Base-by-base conservation (phyloP, 2,888 invertebrate species). In the Poecilobothrus nobilitatus region DNA sequence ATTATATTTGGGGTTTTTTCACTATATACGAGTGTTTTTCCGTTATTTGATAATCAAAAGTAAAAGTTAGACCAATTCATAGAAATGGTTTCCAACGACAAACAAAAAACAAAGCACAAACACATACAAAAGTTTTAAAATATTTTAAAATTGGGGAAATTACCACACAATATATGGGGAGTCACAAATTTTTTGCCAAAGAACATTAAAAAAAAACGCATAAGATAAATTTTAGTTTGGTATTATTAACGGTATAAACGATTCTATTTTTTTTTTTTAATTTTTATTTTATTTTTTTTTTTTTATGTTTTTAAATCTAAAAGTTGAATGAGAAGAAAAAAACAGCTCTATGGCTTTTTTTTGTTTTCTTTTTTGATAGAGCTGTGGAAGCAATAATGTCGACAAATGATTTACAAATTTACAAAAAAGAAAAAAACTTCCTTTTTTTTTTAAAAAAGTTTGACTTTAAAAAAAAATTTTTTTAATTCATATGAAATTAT, bases 41-140 rank as follows among this genome's bases (percentile, higher is more conserved):
- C 18, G 53, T 53, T 53, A n/a, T 53, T 12, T 53, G 53, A 53
- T 53, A 9, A 53, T 53, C 18, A 53, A 53, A 53, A 53, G 53
- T 53, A 53, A 53, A 53, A 53, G 53, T 53, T 53, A 18, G 53
- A 53, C 53, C 7, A 53, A 53, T 53, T 53, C 18, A 53, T 53
- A 6, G n/a, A 53, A 53, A 53, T 53, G 18, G 53, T 27, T 27
- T 27, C 5, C 5, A 5, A 27, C 27, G 2, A 27, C 27, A 27
- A 27, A 27, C 27, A 27, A 27, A 27, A 27, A 27, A 27, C 2
- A 53, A n/a, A n/a, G n/a, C n/a, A n/a, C n/a, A n/a, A n/a, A n/a
- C n/a, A n/a, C n/a, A n/a, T n/a, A n/a, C n/a, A n/a, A 53, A 53
- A 53, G 53, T 53, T 53, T 53, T 53, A 18, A 53, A 53, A 53